A percentile compares a stretch with the other conserved stretches of the same genome.
These are phyloP conservation scores for Tragelaphus scriptus DNA, from an alignment of 2,113 vertebrate species.

Conservation along the genomic window DNA sequence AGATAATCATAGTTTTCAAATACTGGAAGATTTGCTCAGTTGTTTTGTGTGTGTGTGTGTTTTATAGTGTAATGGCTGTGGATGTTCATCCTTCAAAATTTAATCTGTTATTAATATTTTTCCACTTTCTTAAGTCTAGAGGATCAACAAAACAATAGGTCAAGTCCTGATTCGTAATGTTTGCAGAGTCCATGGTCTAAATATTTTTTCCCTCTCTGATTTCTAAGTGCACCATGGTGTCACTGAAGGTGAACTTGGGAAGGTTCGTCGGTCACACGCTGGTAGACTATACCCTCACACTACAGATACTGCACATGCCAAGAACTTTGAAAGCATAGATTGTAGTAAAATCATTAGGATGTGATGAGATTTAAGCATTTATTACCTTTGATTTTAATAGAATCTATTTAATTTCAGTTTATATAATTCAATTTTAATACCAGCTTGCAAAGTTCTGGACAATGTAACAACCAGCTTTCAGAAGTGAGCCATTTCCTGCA, in stretches of 20 bases:
- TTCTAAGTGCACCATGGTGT: not conserved
- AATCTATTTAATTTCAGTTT: not conserved
- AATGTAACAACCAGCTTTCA: not conserved
- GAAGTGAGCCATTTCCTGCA: not conserved
- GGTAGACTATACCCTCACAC: no score
- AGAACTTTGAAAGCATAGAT: not conserved
- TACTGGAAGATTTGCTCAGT: not conserved
- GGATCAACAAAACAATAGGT: not conserved
- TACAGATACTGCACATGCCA: not conserved
- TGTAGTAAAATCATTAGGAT: not conserved
- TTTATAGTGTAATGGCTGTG: not conserved
- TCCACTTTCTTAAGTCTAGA: not conserved
- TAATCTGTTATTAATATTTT: not conserved
- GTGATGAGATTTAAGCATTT: not conserved
- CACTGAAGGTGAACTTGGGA: not conserved
- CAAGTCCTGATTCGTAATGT: not conserved
- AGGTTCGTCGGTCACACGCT: accelerated
- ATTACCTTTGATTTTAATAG: not conserved
- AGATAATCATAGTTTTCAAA: not conserved
- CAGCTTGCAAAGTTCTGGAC: not conserved
- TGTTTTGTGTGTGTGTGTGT: not conserved
- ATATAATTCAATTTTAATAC: constrained; percentile 17
- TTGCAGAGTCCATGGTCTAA: not conserved
- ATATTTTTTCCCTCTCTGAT: not conserved
- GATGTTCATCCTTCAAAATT: not conserved